These are phyloP conservation scores for Eolophus roseicapilla DNA, from an alignment of 2,113 vertebrate genomes.

Conservation along the genomic window DNA sequence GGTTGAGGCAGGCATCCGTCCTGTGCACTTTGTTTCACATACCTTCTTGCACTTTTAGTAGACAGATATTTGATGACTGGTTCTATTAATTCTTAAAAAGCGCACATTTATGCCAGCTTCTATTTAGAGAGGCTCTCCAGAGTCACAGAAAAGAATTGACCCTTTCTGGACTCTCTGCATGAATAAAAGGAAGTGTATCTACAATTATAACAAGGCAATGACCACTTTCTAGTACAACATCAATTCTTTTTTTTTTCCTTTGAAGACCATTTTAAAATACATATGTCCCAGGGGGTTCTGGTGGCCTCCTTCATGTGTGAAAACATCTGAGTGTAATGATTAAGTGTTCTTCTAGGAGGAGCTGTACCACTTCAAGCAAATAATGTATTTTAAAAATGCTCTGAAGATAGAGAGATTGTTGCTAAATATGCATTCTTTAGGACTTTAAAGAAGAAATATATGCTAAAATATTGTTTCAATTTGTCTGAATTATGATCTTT, in stretches of 20 bases:
- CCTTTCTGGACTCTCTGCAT: not conserved
- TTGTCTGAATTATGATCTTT: not conserved
- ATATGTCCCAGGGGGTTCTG: not conserved
- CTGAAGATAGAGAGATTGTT: not conserved
- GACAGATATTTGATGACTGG: not conserved
- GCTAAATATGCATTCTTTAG: not conserved
- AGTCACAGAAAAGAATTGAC: not conserved
- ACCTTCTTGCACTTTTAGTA: not conserved
- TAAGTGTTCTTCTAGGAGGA: not conserved
- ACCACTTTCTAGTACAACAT: not conserved
- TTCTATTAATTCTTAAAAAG: not conserved
- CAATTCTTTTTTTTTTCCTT: not conserved
- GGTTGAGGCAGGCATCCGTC: not conserved
- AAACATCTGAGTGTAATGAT: not conserved
- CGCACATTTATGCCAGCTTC: not conserved
- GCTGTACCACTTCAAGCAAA: not conserved
- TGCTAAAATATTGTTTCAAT: not conserved
- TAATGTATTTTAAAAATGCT: not conserved
- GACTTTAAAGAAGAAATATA: not conserved
- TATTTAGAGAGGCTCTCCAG: not conserved
- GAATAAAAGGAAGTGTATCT: not conserved
- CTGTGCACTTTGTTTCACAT: accelerated
- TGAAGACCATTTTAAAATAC: not conserved
- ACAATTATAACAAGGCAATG: not conserved
- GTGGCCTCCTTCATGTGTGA: not conserved